phyloP scores from a whole-genome alignment of 1,140 invertebrate species.

The Solenopsis fugax region DNA sequence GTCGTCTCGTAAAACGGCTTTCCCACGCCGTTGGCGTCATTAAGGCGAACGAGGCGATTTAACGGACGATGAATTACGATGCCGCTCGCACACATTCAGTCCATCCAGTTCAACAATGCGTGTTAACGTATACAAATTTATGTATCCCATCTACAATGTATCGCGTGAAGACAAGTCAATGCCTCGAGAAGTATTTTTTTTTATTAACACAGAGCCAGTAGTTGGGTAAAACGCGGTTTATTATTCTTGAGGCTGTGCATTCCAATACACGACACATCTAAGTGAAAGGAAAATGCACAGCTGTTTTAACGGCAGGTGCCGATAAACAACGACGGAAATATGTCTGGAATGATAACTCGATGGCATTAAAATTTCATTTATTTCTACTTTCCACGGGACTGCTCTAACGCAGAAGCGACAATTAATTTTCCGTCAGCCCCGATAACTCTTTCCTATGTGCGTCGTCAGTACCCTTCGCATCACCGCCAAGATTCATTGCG shows the following conservation, averaged over 20 bases:
- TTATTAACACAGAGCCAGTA: not conserved
- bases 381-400: slow-evolving; percentile 17
- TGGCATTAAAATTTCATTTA: slow-evolving; percentile 39
- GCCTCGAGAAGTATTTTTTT: not conserved
- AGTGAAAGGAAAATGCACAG: not conserved
- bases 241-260: not conserved
- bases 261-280: not conserved
- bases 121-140: slow-evolving; percentile 44
- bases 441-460: slow-evolving; percentile 61
- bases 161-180: not conserved
- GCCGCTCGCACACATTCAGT: not conserved
- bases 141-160: not conserved
- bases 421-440: slow-evolving; percentile 49
- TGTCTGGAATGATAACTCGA: slow-evolving; percentile 11
- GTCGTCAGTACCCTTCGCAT: not conserved
- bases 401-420: slow-evolving; percentile 12
- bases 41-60: slow-evolving; percentile 56
- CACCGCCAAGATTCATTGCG: slow-evolving; percentile 43
- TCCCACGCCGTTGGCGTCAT: slow-evolving; percentile 36
- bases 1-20: slow-evolving; percentile 49
- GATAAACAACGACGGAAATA: slow-evolving; percentile 23
- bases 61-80: slow-evolving; percentile 58
- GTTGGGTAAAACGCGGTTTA: not conserved
- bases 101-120: slow-evolving; percentile 1
- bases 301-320: not conserved